Evolutionary conservation across 2,113 vertebrate genomes (phyloP).

Genomic region (Indri indri): DNA sequence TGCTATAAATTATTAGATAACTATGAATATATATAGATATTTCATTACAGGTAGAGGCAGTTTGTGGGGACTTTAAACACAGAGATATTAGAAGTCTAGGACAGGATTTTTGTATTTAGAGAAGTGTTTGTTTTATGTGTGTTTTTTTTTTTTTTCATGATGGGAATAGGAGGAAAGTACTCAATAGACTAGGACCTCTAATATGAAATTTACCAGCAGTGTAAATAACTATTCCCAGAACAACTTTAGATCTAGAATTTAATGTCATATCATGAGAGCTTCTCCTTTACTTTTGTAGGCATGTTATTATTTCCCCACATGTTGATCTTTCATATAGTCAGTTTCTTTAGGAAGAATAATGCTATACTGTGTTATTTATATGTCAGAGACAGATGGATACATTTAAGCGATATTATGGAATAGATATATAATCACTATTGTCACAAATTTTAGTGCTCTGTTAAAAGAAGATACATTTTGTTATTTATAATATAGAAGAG

Average conservation of each 20-base stretch:
- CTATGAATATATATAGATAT: constrained; percentile 32
- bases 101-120: constrained; percentile 74
- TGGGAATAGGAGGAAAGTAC: constrained; percentile 75
- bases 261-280: constrained; percentile 85
- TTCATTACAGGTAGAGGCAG: constrained; percentile 56
- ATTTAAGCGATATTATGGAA: constrained; percentile 59
- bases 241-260: constrained; percentile 86
- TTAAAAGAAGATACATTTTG: constrained; percentile 38
- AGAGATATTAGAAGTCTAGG: constrained; percentile 64
- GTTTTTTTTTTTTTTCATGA: constrained; percentile 36
- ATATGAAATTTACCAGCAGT: constrained; percentile 88
- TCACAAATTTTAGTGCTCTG: constrained; percentile 38
- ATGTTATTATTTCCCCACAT: constrained; percentile 81
- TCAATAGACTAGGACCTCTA: constrained; percentile 83
- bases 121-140: constrained; percentile 69
- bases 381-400: constrained; percentile 71
- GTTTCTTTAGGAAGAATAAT: constrained; percentile 60
- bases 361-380: constrained; percentile 67
- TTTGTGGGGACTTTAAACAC: constrained; percentile 65
- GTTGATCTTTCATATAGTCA: constrained; percentile 72
- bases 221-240: constrained; percentile 90
- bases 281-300: constrained; percentile 72
- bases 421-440: constrained; percentile 57
- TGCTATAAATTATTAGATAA: constrained; percentile 29
- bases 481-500: neutral